Evolutionary conservation across 1,140 invertebrate genomes (phyloP).

Genomic region (Chrysopa pallens): DNA sequence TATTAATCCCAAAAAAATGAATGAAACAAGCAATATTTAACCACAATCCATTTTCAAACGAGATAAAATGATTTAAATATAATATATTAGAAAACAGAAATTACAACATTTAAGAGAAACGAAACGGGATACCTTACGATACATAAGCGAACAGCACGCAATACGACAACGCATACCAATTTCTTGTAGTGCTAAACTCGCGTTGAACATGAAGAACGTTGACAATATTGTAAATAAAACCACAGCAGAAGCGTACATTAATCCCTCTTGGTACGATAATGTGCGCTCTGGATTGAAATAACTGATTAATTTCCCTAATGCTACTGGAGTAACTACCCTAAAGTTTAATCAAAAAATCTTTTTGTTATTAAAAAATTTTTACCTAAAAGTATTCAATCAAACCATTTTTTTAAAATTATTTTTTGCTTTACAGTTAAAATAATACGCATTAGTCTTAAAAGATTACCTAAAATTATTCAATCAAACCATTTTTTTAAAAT

Average conservation of each 20-base stretch:
- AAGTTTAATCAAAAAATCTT: too few species aligned
- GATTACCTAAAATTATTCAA: too few species aligned
- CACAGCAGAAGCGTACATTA: slow-evolving; percentile 24
- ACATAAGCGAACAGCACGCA: slow-evolving; percentile 31
- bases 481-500: too few species aligned
- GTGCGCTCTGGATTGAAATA: slow-evolving; percentile 24
- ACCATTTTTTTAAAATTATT: too few species aligned
- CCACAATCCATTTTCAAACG: too few species aligned
- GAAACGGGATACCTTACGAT: slow-evolving; percentile 26
- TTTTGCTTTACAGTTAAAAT: too few species aligned
- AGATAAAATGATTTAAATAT: background rate
- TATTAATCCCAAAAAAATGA: too few species aligned
- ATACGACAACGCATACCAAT: slow-evolving; percentile 33
- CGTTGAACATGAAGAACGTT: slow-evolving; percentile 24
- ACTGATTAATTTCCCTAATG: slow-evolving; percentile 24
- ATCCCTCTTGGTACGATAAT: slow-evolving; percentile 20
- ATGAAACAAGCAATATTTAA: too few species aligned
- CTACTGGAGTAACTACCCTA: slow-evolving; percentile 21
- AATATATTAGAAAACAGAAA: slow-evolving; percentile 1
- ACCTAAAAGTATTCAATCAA: too few species aligned
- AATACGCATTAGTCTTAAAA: too few species aligned
- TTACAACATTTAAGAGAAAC: background rate
- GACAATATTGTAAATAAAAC: slow-evolving; percentile 22
- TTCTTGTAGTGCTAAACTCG: slow-evolving; percentile 20
- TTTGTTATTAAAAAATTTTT: too few species aligned